Evolutionary conservation across 64 coral and sea anemone species (phyloP).

Genomic region (Montipora sp.): DNA sequence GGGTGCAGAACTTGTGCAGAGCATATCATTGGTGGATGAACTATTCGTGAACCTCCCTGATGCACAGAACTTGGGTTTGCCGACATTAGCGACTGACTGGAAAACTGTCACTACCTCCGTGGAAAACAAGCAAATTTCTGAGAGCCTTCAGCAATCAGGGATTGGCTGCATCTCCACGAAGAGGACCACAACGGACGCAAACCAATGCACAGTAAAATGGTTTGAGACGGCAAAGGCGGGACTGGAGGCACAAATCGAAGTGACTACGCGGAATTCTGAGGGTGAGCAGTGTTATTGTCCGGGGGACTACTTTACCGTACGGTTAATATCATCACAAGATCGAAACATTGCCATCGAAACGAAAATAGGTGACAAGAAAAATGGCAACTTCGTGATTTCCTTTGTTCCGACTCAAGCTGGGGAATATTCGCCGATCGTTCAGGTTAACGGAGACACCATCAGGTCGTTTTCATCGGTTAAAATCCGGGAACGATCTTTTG

Average conservation of each 20-base stretch:
- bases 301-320: neutral
- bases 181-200: constrained; percentile 6
- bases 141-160: neutral
- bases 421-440: neutral
- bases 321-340: neutral
- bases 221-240: neutral
- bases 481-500: neutral
- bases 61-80: neutral
- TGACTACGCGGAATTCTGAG: neutral
- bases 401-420: neutral
- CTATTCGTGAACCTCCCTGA: neutral
- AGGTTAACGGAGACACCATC: neutral
- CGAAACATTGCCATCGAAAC: neutral
- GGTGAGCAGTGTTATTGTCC: constrained; percentile 13
- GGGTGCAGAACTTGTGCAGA: neutral
- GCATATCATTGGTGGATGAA: neutral
- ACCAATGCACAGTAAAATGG: constrained; percentile 1
- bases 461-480: neutral
- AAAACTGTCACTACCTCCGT: neutral
- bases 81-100: neutral
- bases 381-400: constrained; percentile 24
- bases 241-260: neutral
- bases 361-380: neutral
- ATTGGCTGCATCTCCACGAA: neutral
- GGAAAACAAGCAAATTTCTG: neutral